Evolutionary conservation across 2,797 vertebrate genomes (phyloP).

Genomic region (Alcedo quadribrachys): DNA sequence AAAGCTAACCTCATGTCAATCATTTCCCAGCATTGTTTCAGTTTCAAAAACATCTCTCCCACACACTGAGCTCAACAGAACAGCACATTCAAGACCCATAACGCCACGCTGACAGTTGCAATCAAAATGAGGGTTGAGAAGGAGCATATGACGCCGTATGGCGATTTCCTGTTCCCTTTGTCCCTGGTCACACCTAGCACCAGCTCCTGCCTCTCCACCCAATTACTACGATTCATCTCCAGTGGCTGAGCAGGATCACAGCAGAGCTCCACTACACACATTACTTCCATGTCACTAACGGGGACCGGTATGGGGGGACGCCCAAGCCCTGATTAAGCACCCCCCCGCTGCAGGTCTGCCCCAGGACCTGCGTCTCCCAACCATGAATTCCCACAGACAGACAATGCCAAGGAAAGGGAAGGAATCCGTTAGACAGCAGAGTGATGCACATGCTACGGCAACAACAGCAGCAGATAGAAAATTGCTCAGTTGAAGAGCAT

Average conservation of each 20-base stretch:
- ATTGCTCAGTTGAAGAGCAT: background rate
- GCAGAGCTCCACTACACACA: background rate
- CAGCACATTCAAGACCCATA: background rate
- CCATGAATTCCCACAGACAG: background rate
- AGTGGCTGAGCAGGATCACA: slow-evolving; percentile 61
- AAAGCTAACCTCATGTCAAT: background rate
- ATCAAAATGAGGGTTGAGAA: slow-evolving; percentile 30
- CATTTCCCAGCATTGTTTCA: slow-evolving; percentile 37
- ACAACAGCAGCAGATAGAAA: background rate
- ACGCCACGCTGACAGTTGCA: slow-evolving; percentile 33
- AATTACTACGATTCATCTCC: slow-evolving; percentile 67
- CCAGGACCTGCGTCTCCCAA: background rate
- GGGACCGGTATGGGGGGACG: background rate
- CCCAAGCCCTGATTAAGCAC: background rate
- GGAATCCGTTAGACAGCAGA: background rate
- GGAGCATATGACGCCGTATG: background rate
- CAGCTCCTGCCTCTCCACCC: slow-evolving; percentile 25
- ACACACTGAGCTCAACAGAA: slow-evolving; percentile 15
- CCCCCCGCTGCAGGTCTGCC: slow-evolving; percentile 3
- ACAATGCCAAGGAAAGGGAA: background rate
- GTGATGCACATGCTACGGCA: background rate
- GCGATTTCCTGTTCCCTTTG: slow-evolving; percentile 61
- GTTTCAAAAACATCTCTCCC: background rate
- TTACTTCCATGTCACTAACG: slow-evolving; percentile 64
- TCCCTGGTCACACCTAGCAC: slow-evolving; percentile 41